A percentile compares a stretch with the other conserved stretches of the same genome.
Evolutionary conservation across 2,888 invertebrate genomes (phyloP).

Genomic region (Andrena dorsata): DNA sequence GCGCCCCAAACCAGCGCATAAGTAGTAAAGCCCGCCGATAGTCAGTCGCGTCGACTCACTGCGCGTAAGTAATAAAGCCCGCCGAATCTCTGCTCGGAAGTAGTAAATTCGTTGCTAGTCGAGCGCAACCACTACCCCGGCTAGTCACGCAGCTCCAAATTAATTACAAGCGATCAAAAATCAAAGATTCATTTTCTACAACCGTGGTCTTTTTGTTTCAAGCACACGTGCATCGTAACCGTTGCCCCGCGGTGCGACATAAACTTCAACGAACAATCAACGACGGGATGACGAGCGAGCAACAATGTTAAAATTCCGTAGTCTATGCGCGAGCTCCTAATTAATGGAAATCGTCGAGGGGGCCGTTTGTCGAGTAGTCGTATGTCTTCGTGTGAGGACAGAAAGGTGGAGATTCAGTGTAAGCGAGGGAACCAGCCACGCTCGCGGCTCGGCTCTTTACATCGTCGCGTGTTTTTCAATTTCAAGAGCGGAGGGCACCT

Average conservation of each 20-base stretch:
- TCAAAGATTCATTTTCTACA: background rate
- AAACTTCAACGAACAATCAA: constrained; percentile 28
- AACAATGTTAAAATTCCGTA: constrained; percentile 8
- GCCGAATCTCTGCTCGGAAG: too few species aligned
- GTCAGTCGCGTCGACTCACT: background rate
- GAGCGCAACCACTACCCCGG: background rate
- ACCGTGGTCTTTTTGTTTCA: background rate
- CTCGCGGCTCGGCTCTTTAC: too few species aligned
- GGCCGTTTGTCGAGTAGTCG: constrained; percentile 15
- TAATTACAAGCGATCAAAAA: background rate
- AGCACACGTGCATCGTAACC: background rate
- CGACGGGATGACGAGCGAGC: background rate
- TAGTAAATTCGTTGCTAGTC: background rate
- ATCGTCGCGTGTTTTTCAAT: constrained; percentile 43
- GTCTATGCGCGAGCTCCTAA: constrained; percentile 18
- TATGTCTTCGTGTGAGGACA: background rate
- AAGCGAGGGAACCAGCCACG: constrained; percentile 1
- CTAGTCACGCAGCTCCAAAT: background rate
- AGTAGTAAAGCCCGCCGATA: background rate
- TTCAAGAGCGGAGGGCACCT: constrained; percentile 14
- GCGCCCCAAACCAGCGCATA: background rate
- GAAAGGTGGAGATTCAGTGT: background rate
- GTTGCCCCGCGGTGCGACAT: too few species aligned
- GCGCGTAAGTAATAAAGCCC: background rate
- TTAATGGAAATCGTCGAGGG: constrained; percentile 39